phyloP scores from a whole-genome alignment of 2,797 vertebrate species.

The Moxostoma hubbsi region DNA sequence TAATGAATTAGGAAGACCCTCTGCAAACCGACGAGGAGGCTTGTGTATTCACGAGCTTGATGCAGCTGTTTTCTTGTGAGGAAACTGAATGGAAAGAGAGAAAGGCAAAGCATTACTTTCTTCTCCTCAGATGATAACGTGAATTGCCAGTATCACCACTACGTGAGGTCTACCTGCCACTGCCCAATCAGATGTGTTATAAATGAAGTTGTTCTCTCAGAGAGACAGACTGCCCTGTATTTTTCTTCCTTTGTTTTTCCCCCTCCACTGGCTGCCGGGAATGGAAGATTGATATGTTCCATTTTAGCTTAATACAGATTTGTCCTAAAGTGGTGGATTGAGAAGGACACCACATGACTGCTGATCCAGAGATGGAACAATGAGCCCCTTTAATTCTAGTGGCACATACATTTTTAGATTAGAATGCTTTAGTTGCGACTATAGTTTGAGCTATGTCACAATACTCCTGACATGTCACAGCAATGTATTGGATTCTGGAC shows the following conservation, averaged over 20 bases:
- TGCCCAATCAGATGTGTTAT: slow-evolving; percentile 68
- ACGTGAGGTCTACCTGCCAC: slow-evolving; percentile 28
- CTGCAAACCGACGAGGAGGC: neutral
- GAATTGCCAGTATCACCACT: slow-evolving; percentile 3
- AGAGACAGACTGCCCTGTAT: slow-evolving; percentile 22
- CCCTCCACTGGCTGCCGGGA: slow-evolving; percentile 21
- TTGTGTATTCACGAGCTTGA: slow-evolving; percentile 6
- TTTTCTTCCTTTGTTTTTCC: neutral
- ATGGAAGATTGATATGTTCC: slow-evolving; percentile 35
- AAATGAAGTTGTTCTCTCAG: slow-evolving; percentile 47
- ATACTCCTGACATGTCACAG: neutral
- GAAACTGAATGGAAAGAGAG: neutral
- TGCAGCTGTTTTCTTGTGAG: slow-evolving; percentile 13
- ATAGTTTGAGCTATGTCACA: neutral
- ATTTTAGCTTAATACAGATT: slow-evolving; percentile 28
- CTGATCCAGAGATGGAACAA: slow-evolving; percentile 11
- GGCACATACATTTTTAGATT: neutral
- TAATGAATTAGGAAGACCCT: slow-evolving; percentile 48
- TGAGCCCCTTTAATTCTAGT: neutral
- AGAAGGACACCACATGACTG: neutral
- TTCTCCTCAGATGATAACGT: slow-evolving; percentile 1
- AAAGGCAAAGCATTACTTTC: slow-evolving; percentile 27
- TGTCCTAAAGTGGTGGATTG: slow-evolving; percentile 27
- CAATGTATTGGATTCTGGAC: neutral
- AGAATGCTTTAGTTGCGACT: neutral